phyloP scores from a whole-genome alignment of 2,797 vertebrate genomes.

The Gobio occitaniae region DNA sequence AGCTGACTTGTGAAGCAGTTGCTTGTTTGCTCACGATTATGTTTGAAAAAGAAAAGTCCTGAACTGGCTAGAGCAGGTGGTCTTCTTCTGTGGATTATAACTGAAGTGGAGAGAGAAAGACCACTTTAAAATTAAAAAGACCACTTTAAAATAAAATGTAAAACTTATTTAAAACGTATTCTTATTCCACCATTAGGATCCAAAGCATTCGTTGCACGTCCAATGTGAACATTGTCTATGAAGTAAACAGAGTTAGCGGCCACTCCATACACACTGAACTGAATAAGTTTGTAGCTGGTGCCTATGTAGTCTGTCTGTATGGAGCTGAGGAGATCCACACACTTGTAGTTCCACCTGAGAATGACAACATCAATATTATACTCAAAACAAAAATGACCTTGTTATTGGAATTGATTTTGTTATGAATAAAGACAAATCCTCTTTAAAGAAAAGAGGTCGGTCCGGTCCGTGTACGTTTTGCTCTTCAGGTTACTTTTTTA shows the following conservation, averaged over 20 bases:
- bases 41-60: slow-evolving; percentile 68
- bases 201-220: slow-evolving; percentile 68
- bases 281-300: slow-evolving; percentile 68
- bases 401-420: neutral
- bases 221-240: slow-evolving; percentile 81
- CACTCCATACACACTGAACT: slow-evolving; percentile 73
- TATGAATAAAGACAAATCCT: neutral
- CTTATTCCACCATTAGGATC: slow-evolving; percentile 70
- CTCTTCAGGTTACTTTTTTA: neutral
- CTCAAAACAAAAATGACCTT: neutral
- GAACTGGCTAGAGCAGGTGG: slow-evolving; percentile 74
- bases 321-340: slow-evolving; percentile 77
- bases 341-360: slow-evolving; percentile 86
- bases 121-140: neutral
- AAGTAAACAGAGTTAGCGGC: slow-evolving; percentile 72
- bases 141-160: neutral
- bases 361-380: neutral
- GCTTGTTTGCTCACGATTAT: slow-evolving; percentile 71
- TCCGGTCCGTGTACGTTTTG: too few relatives aligned
- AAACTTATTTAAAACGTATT: neutral
- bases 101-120: slow-evolving; percentile 56
- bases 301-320: slow-evolving; percentile 75
- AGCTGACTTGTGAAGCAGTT: slow-evolving; percentile 61
- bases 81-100: slow-evolving; percentile 68
- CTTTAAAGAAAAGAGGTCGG: neutral